Conservation (phyloP, 1,140 invertebrate species). For the Nixonia krombeini region DNA sequence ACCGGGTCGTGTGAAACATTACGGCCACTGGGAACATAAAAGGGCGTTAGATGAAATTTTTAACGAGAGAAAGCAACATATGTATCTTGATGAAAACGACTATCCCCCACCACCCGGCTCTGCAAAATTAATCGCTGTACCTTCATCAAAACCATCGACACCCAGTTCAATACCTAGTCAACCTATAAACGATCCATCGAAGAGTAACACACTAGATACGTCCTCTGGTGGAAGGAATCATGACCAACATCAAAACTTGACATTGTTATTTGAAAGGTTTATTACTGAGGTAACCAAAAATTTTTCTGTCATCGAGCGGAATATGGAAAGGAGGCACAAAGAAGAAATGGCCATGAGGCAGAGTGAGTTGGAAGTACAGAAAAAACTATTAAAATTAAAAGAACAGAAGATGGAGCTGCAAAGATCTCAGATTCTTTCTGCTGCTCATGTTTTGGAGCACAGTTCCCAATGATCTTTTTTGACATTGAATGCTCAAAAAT, state of each 20-base stretch:
- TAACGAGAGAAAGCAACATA: slow-evolving; percentile 46
- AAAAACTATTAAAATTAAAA: slow-evolving; percentile 52
- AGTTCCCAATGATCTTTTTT: slow-evolving; percentile 11
- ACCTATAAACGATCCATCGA: neutral
- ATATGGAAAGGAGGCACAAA: slow-evolving; percentile 56
- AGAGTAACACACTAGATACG: slow-evolving; percentile 3
- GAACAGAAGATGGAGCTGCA: slow-evolving; percentile 54
- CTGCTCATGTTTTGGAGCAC: too few species aligned
- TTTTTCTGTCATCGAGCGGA: slow-evolving; percentile 42
- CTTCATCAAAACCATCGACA: neutral
- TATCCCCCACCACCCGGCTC: slow-evolving; percentile 28
- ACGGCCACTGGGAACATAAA: slow-evolving; percentile 60
- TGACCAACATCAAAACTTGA: neutral
- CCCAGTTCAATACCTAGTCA: neutral
- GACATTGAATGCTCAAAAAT: neutral
- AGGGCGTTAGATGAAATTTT: slow-evolving; percentile 59
- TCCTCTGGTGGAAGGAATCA: neutral
- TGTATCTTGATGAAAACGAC: slow-evolving; percentile 50
- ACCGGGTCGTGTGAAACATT: slow-evolving; percentile 57
- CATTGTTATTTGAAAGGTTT: slow-evolving; percentile 28
- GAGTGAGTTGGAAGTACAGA: slow-evolving; percentile 48
- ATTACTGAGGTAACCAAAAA: slow-evolving; percentile 38
- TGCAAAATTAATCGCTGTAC: slow-evolving; percentile 33
- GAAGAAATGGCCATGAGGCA: slow-evolving; percentile 56
- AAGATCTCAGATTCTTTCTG: slow-evolving; percentile 47